Evolutionary conservation across 2,888 invertebrate species (phyloP).

Genomic region (Uropetala carovei): DNA sequence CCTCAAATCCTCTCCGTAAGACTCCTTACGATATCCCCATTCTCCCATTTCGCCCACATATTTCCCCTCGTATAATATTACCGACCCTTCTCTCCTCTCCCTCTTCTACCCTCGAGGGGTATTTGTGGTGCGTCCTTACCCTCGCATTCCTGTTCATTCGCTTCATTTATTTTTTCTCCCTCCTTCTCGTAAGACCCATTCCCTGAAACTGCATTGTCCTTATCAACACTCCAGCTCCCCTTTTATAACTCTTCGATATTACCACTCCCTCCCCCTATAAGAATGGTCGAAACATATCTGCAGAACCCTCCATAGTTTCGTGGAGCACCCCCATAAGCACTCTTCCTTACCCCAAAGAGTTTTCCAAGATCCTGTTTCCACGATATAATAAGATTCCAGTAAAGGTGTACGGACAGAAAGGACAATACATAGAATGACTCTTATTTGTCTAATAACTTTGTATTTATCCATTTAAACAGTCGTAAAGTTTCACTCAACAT

Average conservation of each 20-base stretch:
- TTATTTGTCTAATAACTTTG: no score
- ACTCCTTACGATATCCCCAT: conserved; percentile 1
- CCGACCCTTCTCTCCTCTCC: background rate
- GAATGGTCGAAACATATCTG: background rate
- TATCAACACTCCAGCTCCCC: background rate
- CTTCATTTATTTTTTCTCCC: conserved; percentile 21
- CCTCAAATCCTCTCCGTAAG: background rate
- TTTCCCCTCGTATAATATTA: background rate
- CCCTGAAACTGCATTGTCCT: conserved; percentile 3
- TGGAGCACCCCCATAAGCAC: no score
- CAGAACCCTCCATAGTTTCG: no score
- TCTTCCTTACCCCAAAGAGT: no score
- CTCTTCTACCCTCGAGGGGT: background rate
- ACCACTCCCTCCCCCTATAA: background rate
- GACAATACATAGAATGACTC: no score
- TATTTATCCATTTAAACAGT: no score
- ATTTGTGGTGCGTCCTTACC: background rate
- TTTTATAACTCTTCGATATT: background rate
- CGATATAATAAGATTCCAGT: no score
- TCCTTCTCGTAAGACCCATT: background rate
- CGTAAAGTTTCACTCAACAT: no score
- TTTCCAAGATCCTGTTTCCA: no score
- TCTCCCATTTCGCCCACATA: background rate
- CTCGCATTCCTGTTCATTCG: background rate
- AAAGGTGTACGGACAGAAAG: no score